phyloP scores from a whole-genome alignment of 2,113 vertebrate genomes.

The Ramphastos sulfuratus region DNA sequence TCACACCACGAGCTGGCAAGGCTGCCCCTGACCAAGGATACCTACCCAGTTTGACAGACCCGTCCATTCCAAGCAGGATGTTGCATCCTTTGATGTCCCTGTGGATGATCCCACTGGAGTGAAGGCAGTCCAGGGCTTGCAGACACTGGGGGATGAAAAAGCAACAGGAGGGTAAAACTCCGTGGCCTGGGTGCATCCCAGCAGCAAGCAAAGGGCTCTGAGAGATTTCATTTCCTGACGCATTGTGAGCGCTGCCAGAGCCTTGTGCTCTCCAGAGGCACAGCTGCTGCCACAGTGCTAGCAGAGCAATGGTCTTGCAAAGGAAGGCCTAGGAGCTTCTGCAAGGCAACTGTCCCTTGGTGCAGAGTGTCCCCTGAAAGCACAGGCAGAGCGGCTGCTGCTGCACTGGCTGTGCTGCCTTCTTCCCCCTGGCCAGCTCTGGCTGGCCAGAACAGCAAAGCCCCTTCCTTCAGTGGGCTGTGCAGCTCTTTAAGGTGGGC shows the following conservation, averaged over 20 bases:
- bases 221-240: neutral
- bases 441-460: neutral
- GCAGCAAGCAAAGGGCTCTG: neutral
- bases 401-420: neutral
- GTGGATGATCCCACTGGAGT: conserved; percentile 98
- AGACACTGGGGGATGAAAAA: conserved; percentile 84
- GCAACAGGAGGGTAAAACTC: neutral
- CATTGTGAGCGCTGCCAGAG: neutral
- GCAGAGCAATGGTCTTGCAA: neutral
- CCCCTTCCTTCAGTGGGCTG: neutral
- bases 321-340: neutral
- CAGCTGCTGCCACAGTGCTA: neutral
- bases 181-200: conserved; percentile 32
- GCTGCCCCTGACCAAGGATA: conserved; percentile 23
- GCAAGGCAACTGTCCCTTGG: neutral
- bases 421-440: neutral
- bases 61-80: conserved; percentile 83
- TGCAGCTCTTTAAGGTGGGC: neutral
- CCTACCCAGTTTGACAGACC: conserved; percentile 97
- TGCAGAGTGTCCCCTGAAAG: too few relatives aligned
- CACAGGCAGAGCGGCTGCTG: too few relatives aligned
- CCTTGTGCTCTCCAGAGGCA: neutral
- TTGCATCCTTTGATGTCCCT: conserved; percentile 98
- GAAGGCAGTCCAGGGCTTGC: conserved; percentile 96
- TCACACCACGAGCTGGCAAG: neutral